Conservation (phyloP, 2,797 vertebrate species). For the Psittacula derbiana region DNA sequence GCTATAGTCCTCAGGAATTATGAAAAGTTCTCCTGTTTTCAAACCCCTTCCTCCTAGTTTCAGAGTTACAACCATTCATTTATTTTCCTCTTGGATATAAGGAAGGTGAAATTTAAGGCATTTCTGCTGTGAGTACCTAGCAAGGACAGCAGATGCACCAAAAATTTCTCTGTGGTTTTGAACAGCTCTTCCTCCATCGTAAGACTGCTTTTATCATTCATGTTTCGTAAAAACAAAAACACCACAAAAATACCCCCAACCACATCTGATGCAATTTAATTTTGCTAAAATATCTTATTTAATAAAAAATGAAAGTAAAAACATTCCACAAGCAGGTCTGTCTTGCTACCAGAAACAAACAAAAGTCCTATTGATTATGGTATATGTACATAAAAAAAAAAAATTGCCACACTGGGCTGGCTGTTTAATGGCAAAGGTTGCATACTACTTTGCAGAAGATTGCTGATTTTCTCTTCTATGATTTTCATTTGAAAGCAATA, state of each 20-base stretch:
- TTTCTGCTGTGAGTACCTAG: not conserved
- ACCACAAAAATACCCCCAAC: not conserved
- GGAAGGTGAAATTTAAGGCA: not conserved
- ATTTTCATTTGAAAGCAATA: not conserved
- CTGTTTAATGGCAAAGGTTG: not conserved
- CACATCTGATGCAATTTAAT: not conserved
- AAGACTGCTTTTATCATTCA: not conserved
- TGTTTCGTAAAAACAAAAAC: not conserved
- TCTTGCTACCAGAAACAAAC: not conserved
- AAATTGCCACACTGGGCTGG: not conserved
- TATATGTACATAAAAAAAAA: not conserved
- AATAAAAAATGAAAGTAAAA: not conserved
- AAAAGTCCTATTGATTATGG: not conserved
- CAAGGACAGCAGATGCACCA: not conserved
- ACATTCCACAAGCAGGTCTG: not conserved
- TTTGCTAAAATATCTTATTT: not conserved
- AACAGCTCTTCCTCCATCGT: not conserved
- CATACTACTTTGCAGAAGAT: not conserved
- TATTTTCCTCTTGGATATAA: not conserved
- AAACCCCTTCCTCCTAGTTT: not conserved
- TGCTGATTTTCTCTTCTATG: not conserved
- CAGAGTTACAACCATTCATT: not conserved
- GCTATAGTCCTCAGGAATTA: not conserved
- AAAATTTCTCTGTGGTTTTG: not conserved
- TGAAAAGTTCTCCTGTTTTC: not conserved